These are phyloP conservation scores for Ormia ochracea DNA, from an alignment of 2,888 invertebrate genomes.

Conservation along the genomic window DNA sequence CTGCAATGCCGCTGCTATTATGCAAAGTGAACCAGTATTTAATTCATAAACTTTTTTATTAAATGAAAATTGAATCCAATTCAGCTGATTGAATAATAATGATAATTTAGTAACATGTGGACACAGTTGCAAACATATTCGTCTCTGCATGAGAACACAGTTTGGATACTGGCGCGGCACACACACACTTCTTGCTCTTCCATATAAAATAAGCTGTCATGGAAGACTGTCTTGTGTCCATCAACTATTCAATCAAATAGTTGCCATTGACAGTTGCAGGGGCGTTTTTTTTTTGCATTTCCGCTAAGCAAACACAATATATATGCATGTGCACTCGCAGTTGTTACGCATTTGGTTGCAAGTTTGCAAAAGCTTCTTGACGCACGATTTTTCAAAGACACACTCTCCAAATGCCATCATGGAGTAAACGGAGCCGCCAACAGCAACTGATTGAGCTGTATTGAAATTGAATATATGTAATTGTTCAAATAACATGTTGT, in stretches of 20 bases:
- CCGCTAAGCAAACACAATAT: conserved; percentile 11
- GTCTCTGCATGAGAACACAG: not conserved
- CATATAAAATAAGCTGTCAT: conserved; percentile 30
- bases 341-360: conserved; percentile 28
- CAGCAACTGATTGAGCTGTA: conserved; percentile 31
- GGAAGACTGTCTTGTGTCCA: conserved; percentile 43
- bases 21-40: conserved; percentile 44
- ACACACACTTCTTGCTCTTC: not conserved
- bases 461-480: conserved; percentile 37
- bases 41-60: conserved; percentile 25
- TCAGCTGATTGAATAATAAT: conserved; percentile 36
- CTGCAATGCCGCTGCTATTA: conserved; percentile 17
- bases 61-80: conserved; percentile 37
- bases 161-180: not conserved
- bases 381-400: conserved; percentile 6
- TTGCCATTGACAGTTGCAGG: conserved; percentile 52
- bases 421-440: not conserved
- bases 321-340: too few relatives aligned
- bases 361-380: not conserved
- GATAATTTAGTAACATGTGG: not conserved
- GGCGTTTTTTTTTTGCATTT: conserved; percentile 43
- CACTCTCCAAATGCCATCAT: conserved; percentile 10
- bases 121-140: too few relatives aligned
- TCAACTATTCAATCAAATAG: conserved; percentile 36
- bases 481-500: conserved; percentile 25